Evolutionary conservation across 1,140 invertebrate genomes (phyloP).

Genomic region (Camponotus floridanus): DNA sequence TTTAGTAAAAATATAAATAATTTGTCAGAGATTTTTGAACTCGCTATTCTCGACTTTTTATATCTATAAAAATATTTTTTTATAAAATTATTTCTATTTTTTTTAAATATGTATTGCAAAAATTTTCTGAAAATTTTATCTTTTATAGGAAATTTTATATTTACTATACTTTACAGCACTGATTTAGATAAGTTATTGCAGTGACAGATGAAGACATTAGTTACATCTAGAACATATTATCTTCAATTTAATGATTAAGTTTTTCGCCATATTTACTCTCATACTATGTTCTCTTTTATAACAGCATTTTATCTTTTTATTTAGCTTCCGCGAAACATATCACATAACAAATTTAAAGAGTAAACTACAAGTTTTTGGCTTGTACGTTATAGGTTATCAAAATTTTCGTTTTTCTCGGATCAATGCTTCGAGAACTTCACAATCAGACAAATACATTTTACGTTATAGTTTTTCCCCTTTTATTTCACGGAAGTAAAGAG

Average conservation of each 20-base stretch:
- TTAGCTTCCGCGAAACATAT: slow-evolving; percentile 20
- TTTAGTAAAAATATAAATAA: background rate
- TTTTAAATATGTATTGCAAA: background rate
- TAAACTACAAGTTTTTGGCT: slow-evolving; percentile 22
- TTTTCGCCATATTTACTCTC: background rate
- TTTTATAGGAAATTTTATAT: background rate
- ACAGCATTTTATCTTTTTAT: slow-evolving; percentile 10
- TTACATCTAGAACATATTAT: background rate
- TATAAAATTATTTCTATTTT: background rate
- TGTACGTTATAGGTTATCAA: slow-evolving; percentile 21
- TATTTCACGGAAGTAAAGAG: slow-evolving; percentile 22
- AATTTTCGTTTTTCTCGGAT: slow-evolving; percentile 32
- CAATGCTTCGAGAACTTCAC: slow-evolving; percentile 49
- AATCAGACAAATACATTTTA: slow-evolving; percentile 42
- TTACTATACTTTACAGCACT: background rate
- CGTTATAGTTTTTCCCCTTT: slow-evolving; percentile 14
- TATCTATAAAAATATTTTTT: background rate
- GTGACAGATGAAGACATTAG: background rate
- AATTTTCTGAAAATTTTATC: background rate
- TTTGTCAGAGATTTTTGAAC: background rate
- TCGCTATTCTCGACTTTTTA: background rate
- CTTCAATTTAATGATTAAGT: slow-evolving; percentile 1
- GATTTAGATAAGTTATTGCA: background rate
- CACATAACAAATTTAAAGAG: slow-evolving; percentile 48
- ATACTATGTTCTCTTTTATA: background rate